Base-by-base conservation (phyloP, 2,888 invertebrate species). In the Plagodis dolabraria region DNA sequence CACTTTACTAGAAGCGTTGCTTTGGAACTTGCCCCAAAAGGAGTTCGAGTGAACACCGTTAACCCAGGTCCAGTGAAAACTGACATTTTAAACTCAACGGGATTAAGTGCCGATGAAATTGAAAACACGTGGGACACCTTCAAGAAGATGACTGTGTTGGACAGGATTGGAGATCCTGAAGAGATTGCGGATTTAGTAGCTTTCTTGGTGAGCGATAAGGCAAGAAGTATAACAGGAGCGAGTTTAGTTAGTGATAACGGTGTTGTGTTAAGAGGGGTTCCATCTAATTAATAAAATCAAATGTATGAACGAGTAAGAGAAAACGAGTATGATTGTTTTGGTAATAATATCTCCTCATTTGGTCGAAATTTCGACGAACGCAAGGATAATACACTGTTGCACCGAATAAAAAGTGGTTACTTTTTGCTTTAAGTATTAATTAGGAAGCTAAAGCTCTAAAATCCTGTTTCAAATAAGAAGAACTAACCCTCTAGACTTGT, bases 1-100 rank as follows among this genome's bases (percentile, higher is more conserved):
- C 98, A 98, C 79, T 95, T 99, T 68, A 98, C 98, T 0, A 93
- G 95, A 72, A 97, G 97, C 78, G 91, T 95, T 5, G 98, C 98
- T 4, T 85, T 98, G 38, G 98, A 96, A 71, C 85, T 97, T 46
- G 96, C 95, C 36, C 63, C 93, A 0, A 95, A 95, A 75, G 94
- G 95, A 60, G 96, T 98, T 0, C 92, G 98, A 50, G 97, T 96
- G 0, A 98, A 98, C 84, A 93, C 95, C 48, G 96, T 98, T 0
- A 97, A 97, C 85, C 98, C 98, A 10, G 98, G 98, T 9, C 98
- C 98, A 0, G 95, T 96, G 4, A 77, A 95, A 7, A 75, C 79
- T 10, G 71, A 74, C 35, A 67, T 78, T 33, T 33, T 71, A 2
- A 63, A 57, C 12, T 68, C 60, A 49, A 2, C 53, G 11, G 72